phyloP scores from a whole-genome alignment of 2,888 invertebrate species.

The Ochropleura plecta region DNA sequence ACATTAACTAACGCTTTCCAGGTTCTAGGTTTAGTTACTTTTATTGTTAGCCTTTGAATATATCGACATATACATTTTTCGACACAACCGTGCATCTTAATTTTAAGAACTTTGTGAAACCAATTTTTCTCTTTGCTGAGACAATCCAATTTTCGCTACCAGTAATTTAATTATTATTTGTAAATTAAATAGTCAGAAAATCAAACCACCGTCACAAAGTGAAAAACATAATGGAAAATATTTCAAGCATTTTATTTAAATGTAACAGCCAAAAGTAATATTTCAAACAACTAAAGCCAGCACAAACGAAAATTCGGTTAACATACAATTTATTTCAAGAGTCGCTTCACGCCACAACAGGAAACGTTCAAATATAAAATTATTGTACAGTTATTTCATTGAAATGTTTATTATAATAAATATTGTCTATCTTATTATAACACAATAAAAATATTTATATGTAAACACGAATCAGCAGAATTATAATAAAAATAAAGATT shows the following conservation, averaged over 20 bases:
- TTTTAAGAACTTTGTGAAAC: background rate
- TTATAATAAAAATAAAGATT: too few species aligned
- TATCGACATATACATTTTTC: too few species aligned
- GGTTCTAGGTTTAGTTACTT: too few species aligned
- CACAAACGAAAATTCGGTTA: conserved; percentile 44
- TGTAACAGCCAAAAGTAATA: conserved; percentile 24
- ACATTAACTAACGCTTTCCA: too few species aligned
- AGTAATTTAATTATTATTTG: background rate
- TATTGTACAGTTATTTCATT: conserved; percentile 30
- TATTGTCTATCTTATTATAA: too few species aligned
- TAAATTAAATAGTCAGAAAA: background rate
- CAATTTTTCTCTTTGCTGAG: too few species aligned
- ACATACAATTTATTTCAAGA: conserved; percentile 51
- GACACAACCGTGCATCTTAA: background rate
- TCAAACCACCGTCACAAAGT: background rate
- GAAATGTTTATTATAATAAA: conserved; percentile 27
- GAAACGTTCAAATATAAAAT: conserved; percentile 44
- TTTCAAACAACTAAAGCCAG: conserved; percentile 40
- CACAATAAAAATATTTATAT: too few species aligned
- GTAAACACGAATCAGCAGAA: too few species aligned
- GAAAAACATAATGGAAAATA: conserved; percentile 1
- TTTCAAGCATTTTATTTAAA: conserved; percentile 34
- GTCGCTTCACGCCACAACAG: conserved; percentile 28
- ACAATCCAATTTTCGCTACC: background rate
- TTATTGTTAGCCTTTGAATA: too few species aligned